These are phyloP conservation scores for Coenonympha arcania DNA, from an alignment of 2,888 invertebrate species.

Conservation along the genomic window DNA sequence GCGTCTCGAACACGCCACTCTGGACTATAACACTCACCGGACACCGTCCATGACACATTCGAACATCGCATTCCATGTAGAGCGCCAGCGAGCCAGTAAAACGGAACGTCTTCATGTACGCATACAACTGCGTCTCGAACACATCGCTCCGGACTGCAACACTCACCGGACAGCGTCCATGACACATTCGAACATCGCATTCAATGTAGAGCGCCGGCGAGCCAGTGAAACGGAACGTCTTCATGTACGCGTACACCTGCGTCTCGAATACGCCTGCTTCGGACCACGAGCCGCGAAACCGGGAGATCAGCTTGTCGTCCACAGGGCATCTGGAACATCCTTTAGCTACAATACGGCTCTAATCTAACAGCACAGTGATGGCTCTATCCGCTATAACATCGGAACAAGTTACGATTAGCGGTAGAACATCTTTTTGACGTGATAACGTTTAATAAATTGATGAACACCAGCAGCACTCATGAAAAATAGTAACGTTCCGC, in stretches of 20 bases:
- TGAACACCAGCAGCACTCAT: too few relatives aligned
- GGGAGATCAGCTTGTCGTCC: slow-evolving; percentile 92
- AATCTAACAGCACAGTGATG: too few relatives aligned
- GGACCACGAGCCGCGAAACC: slow-evolving; percentile 94
- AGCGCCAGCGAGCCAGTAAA: slow-evolving; percentile 96
- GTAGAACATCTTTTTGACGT: too few relatives aligned
- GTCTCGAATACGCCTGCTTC: slow-evolving; percentile 93
- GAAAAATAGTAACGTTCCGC: too few relatives aligned
- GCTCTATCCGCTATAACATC: too few relatives aligned
- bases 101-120: slow-evolving; percentile 95
- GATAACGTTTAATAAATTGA: too few relatives aligned
- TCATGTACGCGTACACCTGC: slow-evolving; percentile 95
- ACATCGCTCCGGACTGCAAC: slow-evolving; percentile 93
- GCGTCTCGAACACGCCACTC: too few relatives aligned
- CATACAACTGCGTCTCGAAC: slow-evolving; percentile 94
- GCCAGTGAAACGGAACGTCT: slow-evolving; percentile 93
- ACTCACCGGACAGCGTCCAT: slow-evolving; percentile 92
- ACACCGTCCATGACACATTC: too few relatives aligned
- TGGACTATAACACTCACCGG: too few relatives aligned
- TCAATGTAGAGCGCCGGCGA: slow-evolving; percentile 95
- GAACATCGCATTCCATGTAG: too few relatives aligned
- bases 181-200: slow-evolving; percentile 96
- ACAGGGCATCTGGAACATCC: slow-evolving; percentile 82
- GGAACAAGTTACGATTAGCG: too few relatives aligned
- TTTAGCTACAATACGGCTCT: too few relatives aligned